Conservation (phyloP, 35 echinoderm and acorn worm genomes). For the Nesometra sesokonis region DNA sequence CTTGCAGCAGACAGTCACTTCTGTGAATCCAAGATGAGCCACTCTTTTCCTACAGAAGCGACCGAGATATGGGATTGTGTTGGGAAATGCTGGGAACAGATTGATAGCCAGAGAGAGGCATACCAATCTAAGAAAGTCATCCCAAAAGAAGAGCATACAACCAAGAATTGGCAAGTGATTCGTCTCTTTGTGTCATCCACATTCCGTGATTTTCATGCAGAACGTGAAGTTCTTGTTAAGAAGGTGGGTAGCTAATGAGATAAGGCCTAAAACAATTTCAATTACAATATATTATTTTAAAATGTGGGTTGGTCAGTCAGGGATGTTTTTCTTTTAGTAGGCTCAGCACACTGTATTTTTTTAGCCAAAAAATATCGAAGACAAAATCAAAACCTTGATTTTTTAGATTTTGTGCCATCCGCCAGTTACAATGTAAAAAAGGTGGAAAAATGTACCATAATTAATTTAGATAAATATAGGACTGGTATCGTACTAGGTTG, state of each 20-base stretch:
- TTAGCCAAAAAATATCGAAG: too few species aligned
- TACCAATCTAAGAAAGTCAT: neutral
- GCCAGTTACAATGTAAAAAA: too few species aligned
- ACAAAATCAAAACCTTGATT: too few species aligned
- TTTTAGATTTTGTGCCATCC: too few species aligned
- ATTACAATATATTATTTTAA: too few species aligned
- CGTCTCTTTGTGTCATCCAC: slow-evolving; percentile 10
- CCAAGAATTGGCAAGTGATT: neutral
- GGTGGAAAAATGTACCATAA: too few species aligned
- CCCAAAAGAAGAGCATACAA: neutral
- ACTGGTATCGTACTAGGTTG: too few species aligned
- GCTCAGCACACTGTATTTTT: too few species aligned
- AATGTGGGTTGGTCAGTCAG: too few species aligned
- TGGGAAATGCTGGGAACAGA: neutral
- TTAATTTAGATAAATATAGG: too few species aligned
- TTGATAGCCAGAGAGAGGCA: neutral
- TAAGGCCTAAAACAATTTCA: too few species aligned
- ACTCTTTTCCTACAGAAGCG: neutral
- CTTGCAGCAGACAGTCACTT: neutral
- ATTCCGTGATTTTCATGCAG: slow-evolving; percentile 20
- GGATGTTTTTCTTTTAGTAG: too few species aligned
- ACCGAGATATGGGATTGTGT: neutral
- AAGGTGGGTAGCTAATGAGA: neutral
- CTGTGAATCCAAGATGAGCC: neutral
- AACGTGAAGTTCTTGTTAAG: neutral